A percentile compares a stretch with the other conserved stretches of the same genome.
These are phyloP conservation scores for Martes martes DNA, from an alignment of 2,113 vertebrate species.

Conservation along the genomic window DNA sequence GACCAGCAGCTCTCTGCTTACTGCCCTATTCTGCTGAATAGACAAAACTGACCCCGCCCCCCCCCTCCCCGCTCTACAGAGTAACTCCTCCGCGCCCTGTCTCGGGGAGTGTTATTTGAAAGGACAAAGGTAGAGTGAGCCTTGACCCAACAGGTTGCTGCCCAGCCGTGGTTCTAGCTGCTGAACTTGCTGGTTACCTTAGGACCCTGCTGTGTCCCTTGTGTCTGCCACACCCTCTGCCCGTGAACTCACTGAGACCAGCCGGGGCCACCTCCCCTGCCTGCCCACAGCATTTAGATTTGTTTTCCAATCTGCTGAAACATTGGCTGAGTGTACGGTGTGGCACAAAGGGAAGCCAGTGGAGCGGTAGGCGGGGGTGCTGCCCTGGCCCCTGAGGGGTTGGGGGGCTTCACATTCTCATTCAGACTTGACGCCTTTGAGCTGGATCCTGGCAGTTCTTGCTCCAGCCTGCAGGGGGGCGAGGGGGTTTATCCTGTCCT, in stretches of 20 bases:
- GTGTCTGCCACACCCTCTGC: accelerated
- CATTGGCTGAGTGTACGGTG: neutral
- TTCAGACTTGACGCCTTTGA: neutral
- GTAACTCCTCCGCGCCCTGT: accelerated
- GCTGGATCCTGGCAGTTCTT: neutral
- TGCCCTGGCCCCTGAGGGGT: neutral
- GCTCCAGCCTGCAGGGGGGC: accelerated
- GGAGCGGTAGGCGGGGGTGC: neutral
- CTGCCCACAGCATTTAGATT: neutral
- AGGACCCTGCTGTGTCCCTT: neutral
- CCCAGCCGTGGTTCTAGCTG: accelerated
- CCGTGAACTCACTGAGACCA: neutral
- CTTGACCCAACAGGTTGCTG: neutral
- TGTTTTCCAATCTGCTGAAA: neutral
- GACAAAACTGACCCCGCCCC: too few relatives aligned
- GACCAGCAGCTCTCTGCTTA: neutral
- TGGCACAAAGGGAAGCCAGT: neutral
- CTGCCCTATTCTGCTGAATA: neutral
- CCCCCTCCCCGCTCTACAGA: neutral
- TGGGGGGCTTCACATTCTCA: accelerated
- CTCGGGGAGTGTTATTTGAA: neutral
- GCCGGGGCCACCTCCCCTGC: neutral
- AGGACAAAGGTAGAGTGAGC: neutral
- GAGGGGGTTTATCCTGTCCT: accelerated
- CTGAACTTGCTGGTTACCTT: neutral